Percentiles rank a stretch among this genome's conserved stretches.
phyloP scores from a whole-genome alignment of 2,888 invertebrate genomes.

The Incurvaria masculella region DNA sequence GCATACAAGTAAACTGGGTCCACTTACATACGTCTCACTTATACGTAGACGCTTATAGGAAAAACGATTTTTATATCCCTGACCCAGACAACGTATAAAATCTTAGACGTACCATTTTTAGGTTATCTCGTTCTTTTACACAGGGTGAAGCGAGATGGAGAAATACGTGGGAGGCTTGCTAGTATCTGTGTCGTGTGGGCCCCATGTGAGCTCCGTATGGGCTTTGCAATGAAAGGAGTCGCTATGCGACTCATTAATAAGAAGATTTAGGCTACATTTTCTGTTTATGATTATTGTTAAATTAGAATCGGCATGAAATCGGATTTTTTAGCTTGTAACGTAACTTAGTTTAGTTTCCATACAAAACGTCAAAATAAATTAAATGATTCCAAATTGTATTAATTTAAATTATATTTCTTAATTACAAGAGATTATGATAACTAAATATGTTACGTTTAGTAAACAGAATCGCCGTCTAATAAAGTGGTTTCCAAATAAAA shows the following conservation, averaged over 20 bases:
- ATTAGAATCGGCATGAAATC: too few relatives aligned
- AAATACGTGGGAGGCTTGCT: slow-evolving; percentile 40
- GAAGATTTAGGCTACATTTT: too few relatives aligned
- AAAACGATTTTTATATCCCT: slow-evolving; percentile 57
- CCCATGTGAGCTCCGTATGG: slow-evolving; percentile 27
- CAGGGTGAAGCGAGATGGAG: slow-evolving; percentile 29
- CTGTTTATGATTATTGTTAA: too few relatives aligned
- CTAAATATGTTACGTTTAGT: too few relatives aligned
- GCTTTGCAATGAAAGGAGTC: not conserved
- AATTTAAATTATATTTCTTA: too few relatives aligned
- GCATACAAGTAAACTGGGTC: not conserved
- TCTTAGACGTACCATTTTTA: slow-evolving; percentile 42
- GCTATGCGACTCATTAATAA: not conserved
- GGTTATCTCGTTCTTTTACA: slow-evolving; percentile 25
- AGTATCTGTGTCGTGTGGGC: slow-evolving; percentile 36
- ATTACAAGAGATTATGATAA: too few relatives aligned
- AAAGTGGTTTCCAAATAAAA: not conserved
- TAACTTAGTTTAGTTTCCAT: too few relatives aligned
- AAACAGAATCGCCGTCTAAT: too few relatives aligned
- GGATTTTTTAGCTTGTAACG: too few relatives aligned
- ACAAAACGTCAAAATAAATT: too few relatives aligned
- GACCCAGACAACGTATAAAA: slow-evolving; percentile 58
- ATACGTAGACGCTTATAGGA: slow-evolving; percentile 32
- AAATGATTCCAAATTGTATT: too few relatives aligned
- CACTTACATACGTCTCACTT: slow-evolving; percentile 19